Conservation (phyloP, 2,113 vertebrate species). For the Steatornis caripensis region DNA sequence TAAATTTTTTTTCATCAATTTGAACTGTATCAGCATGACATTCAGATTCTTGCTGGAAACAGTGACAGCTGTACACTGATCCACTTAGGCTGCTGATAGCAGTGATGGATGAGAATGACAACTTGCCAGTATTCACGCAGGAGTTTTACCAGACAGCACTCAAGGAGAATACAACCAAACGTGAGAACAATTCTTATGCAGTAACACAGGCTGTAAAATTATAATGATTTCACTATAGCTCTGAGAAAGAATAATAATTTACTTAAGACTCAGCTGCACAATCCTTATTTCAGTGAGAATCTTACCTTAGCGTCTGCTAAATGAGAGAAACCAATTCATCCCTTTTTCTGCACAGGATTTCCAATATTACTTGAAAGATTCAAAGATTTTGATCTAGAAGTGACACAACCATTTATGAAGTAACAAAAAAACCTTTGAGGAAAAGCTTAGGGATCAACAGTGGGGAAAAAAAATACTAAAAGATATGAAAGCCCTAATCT, state of each 20-base stretch:
- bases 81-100: constrained; percentile 70
- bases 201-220: not conserved
- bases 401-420: not conserved
- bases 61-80: constrained; percentile 70
- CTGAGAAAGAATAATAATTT: not conserved
- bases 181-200: not conserved
- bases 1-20: not conserved
- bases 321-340: not conserved
- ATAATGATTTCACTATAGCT: not conserved
- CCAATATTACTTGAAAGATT: not conserved
- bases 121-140: constrained; percentile 69
- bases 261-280: not conserved
- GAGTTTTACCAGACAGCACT: constrained; percentile 75
- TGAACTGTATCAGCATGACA: constrained; percentile 56
- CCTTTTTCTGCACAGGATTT: not conserved
- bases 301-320: not conserved
- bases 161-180: constrained; percentile 65
- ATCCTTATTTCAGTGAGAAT: not conserved
- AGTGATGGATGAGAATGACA: constrained; percentile 77
- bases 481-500: not conserved
- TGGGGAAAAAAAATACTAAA: not conserved
- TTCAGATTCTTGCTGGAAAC: constrained; percentile 71
- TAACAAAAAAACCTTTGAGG: not conserved
- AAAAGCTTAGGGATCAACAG: not conserved
- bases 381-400: not conserved